Base-by-base conservation (phyloP, 2,888 invertebrate species). In the Synanthedon tipuliformis region DNA sequence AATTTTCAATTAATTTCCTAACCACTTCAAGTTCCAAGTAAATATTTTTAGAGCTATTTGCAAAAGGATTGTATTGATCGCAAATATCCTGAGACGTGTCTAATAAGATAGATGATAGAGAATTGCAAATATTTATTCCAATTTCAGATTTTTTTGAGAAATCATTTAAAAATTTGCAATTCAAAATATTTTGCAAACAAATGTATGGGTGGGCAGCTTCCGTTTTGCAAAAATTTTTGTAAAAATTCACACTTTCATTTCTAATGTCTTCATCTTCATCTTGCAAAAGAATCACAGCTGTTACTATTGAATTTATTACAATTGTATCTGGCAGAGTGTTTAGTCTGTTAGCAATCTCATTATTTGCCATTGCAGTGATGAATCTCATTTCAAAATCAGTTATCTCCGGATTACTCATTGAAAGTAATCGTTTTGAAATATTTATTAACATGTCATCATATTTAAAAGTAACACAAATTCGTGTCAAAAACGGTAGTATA, bases 181-280 rank as follows among this genome's bases (percentile, higher is more conserved):
- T 59, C 53, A 86, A 61, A 51, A 85, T 69, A 57, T 68, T 70
- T 56, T 61, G 63, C 40, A 82, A 59, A 59, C 78, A 79, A 56
- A 86, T 65, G 57, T 72, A 78, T 8, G 85, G 75, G 54, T 86
- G 79, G 45, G 61, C 41, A 18, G 48, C 49, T 23, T 61, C 41
- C 7, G 57, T 54, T 50, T 65, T 62, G 16, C 49, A 64, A 27
- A 78, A 52, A 57, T 69, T 72, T 57, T 64, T 70, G 57, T 77
- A 80, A 59, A 75, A 83, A 48, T 69, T 56, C 4, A 78, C 73
- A 65, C 79, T 76, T 27, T 71, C 56, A 59, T 78, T 78, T 60
- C 89, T 81, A 12, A 90, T 75, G 59, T 83, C 81, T 53, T 78
- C 74, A 61, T 89, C 82, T 64, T 90, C 90, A 68, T 90, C 90